These are phyloP conservation scores for Nothocercus julius DNA, from an alignment of 2,113 vertebrate genomes.

Conservation along the genomic window DNA sequence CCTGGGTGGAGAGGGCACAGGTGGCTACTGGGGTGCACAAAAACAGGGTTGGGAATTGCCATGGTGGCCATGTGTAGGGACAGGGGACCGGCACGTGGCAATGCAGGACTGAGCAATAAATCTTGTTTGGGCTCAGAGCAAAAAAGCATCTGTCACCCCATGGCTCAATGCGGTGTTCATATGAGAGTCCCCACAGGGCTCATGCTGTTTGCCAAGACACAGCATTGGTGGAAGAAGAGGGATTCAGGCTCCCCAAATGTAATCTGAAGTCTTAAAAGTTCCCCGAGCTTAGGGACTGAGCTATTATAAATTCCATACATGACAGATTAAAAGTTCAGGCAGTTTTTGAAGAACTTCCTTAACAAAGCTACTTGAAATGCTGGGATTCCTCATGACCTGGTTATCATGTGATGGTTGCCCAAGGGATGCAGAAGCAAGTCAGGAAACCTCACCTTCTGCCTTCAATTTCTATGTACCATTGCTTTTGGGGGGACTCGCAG, in stretches of 20 bases:
- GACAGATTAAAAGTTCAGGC: neutral
- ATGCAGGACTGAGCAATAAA: neutral
- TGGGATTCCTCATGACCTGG: neutral
- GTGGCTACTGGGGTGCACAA: neutral
- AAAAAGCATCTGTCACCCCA: neutral
- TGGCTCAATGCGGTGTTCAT: neutral
- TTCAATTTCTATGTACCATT: neutral
- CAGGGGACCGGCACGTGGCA: neutral
- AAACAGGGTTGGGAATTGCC: neutral
- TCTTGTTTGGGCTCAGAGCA: neutral
- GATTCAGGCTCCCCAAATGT: neutral
- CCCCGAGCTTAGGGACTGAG: neutral
- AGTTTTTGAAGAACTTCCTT: neutral
- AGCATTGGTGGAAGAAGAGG: neutral
- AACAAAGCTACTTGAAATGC: neutral
- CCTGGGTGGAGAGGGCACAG: neutral
- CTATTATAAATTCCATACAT: neutral
- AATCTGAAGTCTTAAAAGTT: neutral
- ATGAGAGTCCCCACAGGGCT: neutral
- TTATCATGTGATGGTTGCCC: neutral
- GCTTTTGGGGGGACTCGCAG: neutral
- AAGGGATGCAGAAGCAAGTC: neutral
- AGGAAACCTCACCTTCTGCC: neutral
- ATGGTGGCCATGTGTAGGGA: no score
- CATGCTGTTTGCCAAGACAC: neutral